A percentile compares a stretch with the other conserved stretches of the same genome.
Evolutionary conservation across 2,888 invertebrate species (phyloP).

Genomic region (Syrista parreyssii): DNA sequence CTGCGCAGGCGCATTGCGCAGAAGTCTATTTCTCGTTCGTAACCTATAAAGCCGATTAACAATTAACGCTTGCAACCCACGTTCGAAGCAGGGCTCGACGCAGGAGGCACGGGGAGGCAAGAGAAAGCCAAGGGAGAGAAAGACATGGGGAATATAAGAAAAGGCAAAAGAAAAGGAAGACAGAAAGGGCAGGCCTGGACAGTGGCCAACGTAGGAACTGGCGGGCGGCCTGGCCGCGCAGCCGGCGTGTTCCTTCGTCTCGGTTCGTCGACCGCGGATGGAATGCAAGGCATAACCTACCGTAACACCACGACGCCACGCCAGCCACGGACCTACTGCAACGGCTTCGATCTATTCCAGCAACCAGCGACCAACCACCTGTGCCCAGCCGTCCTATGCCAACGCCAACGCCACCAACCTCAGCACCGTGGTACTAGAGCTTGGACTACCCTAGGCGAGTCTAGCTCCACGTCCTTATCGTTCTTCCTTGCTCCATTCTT

Average conservation of each 20-base stretch:
- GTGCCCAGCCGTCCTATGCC: background rate
- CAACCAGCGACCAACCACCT: constrained; percentile 2
- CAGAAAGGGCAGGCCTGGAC: constrained; percentile 44
- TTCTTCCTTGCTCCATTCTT: background rate
- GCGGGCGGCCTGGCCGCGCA: constrained; percentile 30
- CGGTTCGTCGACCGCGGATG: constrained; percentile 63
- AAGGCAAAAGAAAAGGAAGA: constrained; percentile 30
- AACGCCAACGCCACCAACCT: constrained; percentile 8
- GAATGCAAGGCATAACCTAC: constrained; percentile 64
- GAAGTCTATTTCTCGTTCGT: background rate
- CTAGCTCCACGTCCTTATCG: background rate
- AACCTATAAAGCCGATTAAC: background rate
- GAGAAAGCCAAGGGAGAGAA: constrained; percentile 19
- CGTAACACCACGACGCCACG: constrained; percentile 56
- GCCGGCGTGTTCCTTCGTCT: constrained; percentile 49
- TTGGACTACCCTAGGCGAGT: background rate
- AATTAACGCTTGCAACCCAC: background rate
- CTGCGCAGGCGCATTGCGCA: background rate
- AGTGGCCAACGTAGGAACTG: constrained; percentile 41
- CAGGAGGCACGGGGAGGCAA: background rate
- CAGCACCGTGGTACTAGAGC: constrained; percentile 16
- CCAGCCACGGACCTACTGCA: constrained; percentile 25
- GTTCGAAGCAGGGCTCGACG: background rate
- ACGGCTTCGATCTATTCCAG: constrained; percentile 10
- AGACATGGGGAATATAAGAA: background rate